Conservation (phyloP, 2,113 vertebrate species). For the Andinoacara biseriatus region DNA sequence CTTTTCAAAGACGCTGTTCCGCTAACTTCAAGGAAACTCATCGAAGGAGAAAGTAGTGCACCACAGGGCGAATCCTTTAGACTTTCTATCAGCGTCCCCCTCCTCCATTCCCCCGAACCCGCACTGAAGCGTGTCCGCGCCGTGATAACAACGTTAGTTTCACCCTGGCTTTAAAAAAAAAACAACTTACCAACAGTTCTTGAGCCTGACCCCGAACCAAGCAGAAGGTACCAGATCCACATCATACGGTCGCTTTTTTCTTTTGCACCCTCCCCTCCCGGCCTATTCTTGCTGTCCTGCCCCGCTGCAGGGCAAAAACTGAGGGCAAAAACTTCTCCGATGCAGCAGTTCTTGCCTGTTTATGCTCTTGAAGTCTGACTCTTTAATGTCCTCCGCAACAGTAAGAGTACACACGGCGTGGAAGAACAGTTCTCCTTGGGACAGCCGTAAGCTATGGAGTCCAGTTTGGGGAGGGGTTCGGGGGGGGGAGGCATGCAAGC, state of each 20-base stretch:
- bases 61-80: not conserved
- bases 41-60: not conserved
- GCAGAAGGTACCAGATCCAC: slow-evolving; percentile 88
- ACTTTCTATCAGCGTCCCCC: not conserved
- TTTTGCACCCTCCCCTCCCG: slow-evolving; percentile 19
- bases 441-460: slow-evolving; percentile 37
- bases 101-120: not conserved
- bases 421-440: slow-evolving; percentile 26
- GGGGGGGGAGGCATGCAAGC: not conserved
- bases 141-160: slow-evolving; percentile 45
- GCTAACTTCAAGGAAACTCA: not conserved
- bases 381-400: slow-evolving; percentile 20
- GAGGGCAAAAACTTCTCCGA: slow-evolving; percentile 56
- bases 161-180: not conserved
- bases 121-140: slow-evolving; percentile 32
- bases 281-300: slow-evolving; percentile 60
- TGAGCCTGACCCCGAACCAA: slow-evolving; percentile 83
- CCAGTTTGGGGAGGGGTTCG: slow-evolving; percentile 30
- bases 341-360: not conserved
- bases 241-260: slow-evolving; percentile 71
- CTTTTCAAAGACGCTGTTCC: not conserved
- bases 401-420: slow-evolving; percentile 20
- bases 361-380: slow-evolving; percentile 10
- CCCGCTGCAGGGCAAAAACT: slow-evolving; percentile 68
- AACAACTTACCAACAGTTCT: slow-evolving; percentile 83